Evolutionary conservation across 1,140 invertebrate genomes (phyloP).

Genomic region (Chrysopa pallens): DNA sequence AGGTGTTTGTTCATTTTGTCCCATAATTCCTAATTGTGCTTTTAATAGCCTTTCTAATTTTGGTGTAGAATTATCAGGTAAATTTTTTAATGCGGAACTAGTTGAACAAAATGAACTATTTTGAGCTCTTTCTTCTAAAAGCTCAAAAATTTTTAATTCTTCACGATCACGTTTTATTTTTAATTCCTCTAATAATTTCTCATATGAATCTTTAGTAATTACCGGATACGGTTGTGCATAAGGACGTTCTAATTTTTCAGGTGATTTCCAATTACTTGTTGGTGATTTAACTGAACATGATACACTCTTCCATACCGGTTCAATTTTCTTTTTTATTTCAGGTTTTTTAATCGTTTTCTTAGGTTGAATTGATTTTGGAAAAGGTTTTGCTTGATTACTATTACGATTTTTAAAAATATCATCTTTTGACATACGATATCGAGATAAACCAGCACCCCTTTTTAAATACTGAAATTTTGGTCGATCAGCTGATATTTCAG

Average conservation of each 20-base stretch:
- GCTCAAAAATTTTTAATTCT: slow-evolving; percentile 41
- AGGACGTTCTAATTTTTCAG: neutral
- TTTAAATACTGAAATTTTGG: slow-evolving; percentile 16
- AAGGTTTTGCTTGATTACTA: slow-evolving; percentile 3
- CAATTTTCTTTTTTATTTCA: neutral
- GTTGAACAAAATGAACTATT: slow-evolving; percentile 53
- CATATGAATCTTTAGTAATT: neutral
- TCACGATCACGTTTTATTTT: slow-evolving; percentile 3
- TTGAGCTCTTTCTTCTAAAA: slow-evolving; percentile 45
- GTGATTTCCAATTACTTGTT: neutral
- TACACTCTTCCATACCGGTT: too few relatives aligned
- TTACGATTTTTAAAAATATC: neutral
- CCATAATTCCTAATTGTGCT: too few relatives aligned
- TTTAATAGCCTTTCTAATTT: neutral
- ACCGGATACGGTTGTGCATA: neutral
- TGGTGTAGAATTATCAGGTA: neutral
- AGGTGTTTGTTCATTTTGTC: too few relatives aligned
- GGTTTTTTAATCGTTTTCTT: neutral
- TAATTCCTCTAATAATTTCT: neutral
- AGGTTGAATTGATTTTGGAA: neutral
- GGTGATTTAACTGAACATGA: neutral
- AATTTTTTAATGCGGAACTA: slow-evolving; percentile 20
- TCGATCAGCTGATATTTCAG: slow-evolving; percentile 3
- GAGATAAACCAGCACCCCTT: slow-evolving; percentile 14
- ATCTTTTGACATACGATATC: slow-evolving; percentile 12